A percentile compares a stretch with the other conserved stretches of the same genome.
These are phyloP conservation scores for Actinia equina DNA, from an alignment of 64 coral and sea anemone species.

Conservation along the genomic window DNA sequence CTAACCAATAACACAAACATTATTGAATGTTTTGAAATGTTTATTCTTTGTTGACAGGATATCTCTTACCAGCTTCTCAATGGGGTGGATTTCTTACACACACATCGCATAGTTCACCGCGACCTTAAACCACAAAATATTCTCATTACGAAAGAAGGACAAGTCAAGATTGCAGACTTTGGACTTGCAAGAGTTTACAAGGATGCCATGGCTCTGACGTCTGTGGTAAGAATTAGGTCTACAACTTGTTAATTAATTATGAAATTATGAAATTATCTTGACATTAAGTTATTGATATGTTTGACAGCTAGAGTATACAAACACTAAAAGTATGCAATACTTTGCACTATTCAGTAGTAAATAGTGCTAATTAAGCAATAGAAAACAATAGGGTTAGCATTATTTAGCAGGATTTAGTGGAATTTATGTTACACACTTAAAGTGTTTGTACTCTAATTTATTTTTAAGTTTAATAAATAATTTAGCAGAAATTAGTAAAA, in stretches of 20 bases:
- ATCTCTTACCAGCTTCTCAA: conserved; percentile 84
- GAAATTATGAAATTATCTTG: background rate
- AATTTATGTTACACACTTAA: too few species aligned
- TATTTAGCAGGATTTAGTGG: too few species aligned
- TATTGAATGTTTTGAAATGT: background rate
- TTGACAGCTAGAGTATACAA: background rate
- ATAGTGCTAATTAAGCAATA: too few species aligned
- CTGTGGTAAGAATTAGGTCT: conserved; percentile 76
- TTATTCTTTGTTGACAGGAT: conserved; percentile 47
- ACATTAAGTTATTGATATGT: background rate
- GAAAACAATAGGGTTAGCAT: too few species aligned
- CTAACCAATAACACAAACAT: background rate
- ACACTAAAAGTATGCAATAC: too few species aligned
- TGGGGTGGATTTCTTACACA: conserved; percentile 93
- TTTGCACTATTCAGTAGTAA: too few species aligned
- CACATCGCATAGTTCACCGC: conserved; percentile 92
- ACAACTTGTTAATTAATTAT: background rate
- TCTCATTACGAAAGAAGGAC: conserved; percentile 79
- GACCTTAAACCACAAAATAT: conserved; percentile 98
- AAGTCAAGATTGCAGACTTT: conserved; percentile 97
- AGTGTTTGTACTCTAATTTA: background rate
- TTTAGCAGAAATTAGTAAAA: too few species aligned
- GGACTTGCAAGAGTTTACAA: conserved; percentile 92
- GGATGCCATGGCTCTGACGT: conserved; percentile 90
- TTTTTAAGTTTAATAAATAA: background rate